phyloP scores from a whole-genome alignment of 2,888 invertebrate species.

The Sepiola atlantica region DNA sequence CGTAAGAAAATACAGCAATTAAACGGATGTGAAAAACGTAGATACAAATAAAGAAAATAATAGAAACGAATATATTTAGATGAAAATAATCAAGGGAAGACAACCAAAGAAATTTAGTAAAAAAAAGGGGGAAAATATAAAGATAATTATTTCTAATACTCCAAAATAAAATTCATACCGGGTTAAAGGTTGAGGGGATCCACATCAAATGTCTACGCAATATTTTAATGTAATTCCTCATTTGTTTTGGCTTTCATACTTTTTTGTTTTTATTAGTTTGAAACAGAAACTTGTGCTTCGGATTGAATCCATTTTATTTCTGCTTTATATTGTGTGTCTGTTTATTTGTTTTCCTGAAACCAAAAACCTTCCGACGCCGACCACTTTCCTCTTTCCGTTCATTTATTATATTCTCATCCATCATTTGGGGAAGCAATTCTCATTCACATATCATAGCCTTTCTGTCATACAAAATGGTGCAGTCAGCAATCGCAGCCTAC shows the following conservation, averaged over 20 bases:
- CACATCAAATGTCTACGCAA: background rate
- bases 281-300: background rate
- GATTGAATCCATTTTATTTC: background rate
- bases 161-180: background rate
- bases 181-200: background rate
- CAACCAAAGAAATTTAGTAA: background rate
- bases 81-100: background rate
- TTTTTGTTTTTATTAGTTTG: background rate
- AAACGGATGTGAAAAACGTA: background rate
- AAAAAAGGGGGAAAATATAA: background rate
- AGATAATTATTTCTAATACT: background rate
- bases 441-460: background rate
- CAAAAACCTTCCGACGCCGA: background rate
- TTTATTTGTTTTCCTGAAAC: background rate
- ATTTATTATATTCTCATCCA: conserved; percentile 17
- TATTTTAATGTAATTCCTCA: background rate
- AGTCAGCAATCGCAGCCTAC: background rate
- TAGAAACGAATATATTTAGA: background rate
- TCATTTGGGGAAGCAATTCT: background rate
- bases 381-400: background rate
- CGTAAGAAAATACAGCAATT: no score
- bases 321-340: background rate
- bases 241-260: background rate
- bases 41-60: background rate
- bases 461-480: background rate